A percentile compares a stretch with the other conserved stretches of the same genome.
These are phyloP conservation scores for Merops nubicus DNA, from an alignment of 2,113 vertebrate genomes.

Conservation along the genomic window DNA sequence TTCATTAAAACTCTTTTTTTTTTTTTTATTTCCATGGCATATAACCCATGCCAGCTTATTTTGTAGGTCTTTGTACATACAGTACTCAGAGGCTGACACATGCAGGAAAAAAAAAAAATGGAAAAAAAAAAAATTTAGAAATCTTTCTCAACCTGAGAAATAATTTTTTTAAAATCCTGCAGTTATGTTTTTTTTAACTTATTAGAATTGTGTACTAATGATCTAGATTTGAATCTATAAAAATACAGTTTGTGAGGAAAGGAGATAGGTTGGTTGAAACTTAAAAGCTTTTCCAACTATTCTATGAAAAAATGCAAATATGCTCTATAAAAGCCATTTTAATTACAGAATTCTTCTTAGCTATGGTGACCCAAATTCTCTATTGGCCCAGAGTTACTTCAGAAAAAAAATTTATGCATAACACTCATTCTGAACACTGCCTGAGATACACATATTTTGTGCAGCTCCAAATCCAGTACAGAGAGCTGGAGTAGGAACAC, in stretches of 20 bases:
- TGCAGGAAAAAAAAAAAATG: neutral
- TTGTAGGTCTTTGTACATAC: neutral
- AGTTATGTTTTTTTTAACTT: neutral
- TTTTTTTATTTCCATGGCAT: neutral
- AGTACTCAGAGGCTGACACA: neutral
- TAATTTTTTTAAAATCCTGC: neutral
- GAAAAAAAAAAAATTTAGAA: neutral
- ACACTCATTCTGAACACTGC: neutral
- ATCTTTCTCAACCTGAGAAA: neutral
- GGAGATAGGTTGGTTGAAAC: neutral
- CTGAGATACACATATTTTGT: neutral
- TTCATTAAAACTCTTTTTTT: neutral
- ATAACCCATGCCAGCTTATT: neutral
- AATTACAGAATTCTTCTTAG: conserved; percentile 24
- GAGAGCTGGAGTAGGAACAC: neutral
- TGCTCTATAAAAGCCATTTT: neutral
- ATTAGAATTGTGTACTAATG: neutral
- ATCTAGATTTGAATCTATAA: neutral
- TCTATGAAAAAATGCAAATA: neutral
- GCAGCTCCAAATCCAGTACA: neutral
- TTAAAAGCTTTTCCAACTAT: neutral
- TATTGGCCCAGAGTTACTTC: neutral
- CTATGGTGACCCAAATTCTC: neutral
- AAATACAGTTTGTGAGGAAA: neutral
- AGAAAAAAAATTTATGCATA: neutral